phyloP scores from a whole-genome alignment of 2,797 vertebrate genomes.

The Sorex maritimensis region DNA sequence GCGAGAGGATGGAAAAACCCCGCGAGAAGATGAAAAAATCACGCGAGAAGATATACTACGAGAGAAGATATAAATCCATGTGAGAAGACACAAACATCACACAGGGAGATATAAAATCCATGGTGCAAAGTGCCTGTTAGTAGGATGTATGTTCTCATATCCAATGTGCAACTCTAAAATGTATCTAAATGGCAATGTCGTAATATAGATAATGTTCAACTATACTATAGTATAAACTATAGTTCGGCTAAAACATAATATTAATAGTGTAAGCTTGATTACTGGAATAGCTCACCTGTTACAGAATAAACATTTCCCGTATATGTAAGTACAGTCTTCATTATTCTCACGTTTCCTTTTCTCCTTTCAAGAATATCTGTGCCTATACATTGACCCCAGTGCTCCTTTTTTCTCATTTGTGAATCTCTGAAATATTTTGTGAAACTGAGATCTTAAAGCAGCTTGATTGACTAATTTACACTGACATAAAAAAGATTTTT shows the following conservation, averaged over 20 bases:
- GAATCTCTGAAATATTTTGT: constrained; percentile 37
- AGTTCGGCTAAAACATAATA: constrained; percentile 10
- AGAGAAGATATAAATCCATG: no score
- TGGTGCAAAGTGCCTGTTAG: no score
- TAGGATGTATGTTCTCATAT: no score
- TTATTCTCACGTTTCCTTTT: background rate
- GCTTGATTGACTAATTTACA: constrained; percentile 40
- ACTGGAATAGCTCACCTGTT: constrained; percentile 2
- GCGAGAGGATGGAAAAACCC: no score
- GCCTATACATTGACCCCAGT: background rate
- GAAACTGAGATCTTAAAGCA: constrained; percentile 58
- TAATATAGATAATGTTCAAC: background rate
- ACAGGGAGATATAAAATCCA: no score
- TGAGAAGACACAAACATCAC: no score
- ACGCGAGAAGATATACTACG: no score
- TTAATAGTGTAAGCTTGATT: background rate
- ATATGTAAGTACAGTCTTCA: background rate
- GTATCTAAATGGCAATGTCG: constrained; percentile 26
- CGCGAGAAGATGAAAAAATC: no score
- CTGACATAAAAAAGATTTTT: constrained; percentile 10
- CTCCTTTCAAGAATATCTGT: background rate
- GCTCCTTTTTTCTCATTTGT: constrained; percentile 14
- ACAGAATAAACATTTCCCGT: background rate
- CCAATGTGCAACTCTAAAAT: no score
- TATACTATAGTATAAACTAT: background rate